Conservation (phyloP, 2,888 invertebrate genomes). For the Pterostichus niger region DNA sequence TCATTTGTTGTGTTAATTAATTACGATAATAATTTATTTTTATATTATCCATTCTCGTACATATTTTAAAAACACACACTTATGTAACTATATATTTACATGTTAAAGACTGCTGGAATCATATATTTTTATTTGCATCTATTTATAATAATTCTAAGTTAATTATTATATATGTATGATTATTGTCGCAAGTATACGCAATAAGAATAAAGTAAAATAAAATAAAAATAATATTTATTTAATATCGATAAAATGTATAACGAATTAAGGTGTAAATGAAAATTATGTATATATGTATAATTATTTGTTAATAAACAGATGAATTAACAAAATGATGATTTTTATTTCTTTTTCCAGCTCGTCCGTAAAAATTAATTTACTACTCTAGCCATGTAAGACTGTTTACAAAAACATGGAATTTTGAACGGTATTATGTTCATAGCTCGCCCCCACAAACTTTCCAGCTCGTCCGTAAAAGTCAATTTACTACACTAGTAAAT, state of each 20-base stretch:
- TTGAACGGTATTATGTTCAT: too few species aligned
- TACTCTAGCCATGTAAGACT: too few species aligned
- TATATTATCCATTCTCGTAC: neutral
- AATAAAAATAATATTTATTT: conserved; percentile 56
- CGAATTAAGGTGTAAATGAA: conserved; percentile 64
- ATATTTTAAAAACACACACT: conserved; percentile 43
- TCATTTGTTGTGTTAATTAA: conserved; percentile 1
- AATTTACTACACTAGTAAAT: too few species aligned
- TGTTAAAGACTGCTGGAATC: conserved; percentile 58
- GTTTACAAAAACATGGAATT: too few species aligned
- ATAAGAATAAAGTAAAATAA: conserved; percentile 51
- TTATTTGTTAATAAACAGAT: conserved; percentile 65
- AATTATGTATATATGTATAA: conserved; percentile 65
- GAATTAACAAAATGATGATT: conserved; percentile 18
- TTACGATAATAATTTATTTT: conserved; percentile 27
- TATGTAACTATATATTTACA: conserved; percentile 21
- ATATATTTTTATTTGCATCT: conserved; percentile 30
- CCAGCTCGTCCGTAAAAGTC: too few species aligned
- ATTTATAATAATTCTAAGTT: conserved; percentile 5
- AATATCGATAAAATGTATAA: conserved; percentile 64
- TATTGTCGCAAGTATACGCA: conserved; percentile 43
- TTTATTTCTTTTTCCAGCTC: conserved; percentile 5
- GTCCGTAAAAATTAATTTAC: too few species aligned
- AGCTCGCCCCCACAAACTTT: too few species aligned
- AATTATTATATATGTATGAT: conserved; percentile 18